phyloP scores from a whole-genome alignment of 2,797 vertebrate species.

The Sebastes trivittatus region DNA sequence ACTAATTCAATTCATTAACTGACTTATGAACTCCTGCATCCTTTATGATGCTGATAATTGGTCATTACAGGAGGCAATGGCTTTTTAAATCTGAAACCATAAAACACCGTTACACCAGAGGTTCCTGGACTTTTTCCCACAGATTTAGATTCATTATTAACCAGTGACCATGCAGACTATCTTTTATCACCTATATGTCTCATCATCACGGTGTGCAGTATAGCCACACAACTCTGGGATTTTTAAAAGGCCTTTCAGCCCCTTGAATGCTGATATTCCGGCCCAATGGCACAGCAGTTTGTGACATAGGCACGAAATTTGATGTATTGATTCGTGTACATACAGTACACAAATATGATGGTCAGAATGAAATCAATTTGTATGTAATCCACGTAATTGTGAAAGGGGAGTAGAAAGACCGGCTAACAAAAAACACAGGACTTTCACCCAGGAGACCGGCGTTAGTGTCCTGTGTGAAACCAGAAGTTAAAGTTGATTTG shows the following conservation, averaged over 20 bases:
- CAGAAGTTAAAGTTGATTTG: too few relatives aligned
- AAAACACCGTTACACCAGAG: constrained; percentile 16
- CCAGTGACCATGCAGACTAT: neutral
- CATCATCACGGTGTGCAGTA: neutral
- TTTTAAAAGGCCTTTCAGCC: neutral
- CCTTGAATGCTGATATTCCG: neutral
- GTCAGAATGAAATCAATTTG: too few relatives aligned
- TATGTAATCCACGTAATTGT: too few relatives aligned
- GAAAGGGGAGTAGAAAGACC: too few relatives aligned
- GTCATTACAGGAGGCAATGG: constrained; percentile 25
- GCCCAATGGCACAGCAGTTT: too few relatives aligned
- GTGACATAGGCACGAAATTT: fast-evolving
- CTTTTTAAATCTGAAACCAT: constrained; percentile 27
- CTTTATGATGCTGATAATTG: constrained; percentile 41
- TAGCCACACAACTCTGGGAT: neutral
- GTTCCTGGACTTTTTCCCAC: neutral
- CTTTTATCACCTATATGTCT: neutral
- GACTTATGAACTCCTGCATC: constrained; percentile 36
- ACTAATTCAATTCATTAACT: constrained; percentile 37
- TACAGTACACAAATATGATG: too few relatives aligned
- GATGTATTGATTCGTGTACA: too few relatives aligned
- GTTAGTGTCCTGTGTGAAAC: too few relatives aligned
- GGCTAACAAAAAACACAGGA: too few relatives aligned
- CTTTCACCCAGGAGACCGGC: too few relatives aligned
- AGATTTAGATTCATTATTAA: neutral